Evolutionary conservation across 1,140 invertebrate species (phyloP).

Genomic region (Macrobrachium rosenbergii): DNA sequence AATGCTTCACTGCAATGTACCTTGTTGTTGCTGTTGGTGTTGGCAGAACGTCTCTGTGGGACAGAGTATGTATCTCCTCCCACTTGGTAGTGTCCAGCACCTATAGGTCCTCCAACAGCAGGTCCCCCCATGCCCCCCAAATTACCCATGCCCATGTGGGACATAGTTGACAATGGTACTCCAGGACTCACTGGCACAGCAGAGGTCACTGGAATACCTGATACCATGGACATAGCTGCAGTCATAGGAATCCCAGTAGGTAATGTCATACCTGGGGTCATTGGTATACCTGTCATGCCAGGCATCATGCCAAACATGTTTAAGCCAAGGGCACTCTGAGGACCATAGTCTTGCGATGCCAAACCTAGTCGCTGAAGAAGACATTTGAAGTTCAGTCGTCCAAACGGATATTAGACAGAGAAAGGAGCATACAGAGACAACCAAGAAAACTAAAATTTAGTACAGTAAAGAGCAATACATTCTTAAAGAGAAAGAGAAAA

Average conservation of each 20-base stretch:
- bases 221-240: conserved; percentile 22
- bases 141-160: conserved; percentile 32
- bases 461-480: not conserved
- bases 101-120: conserved; percentile 20
- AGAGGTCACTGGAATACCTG: conserved; percentile 17
- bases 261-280: conserved; percentile 23
- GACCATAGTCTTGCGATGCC: conserved; percentile 41
- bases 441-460: conserved; percentile 10
- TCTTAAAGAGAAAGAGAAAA: not conserved
- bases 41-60: conserved; percentile 46
- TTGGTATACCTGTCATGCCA: conserved; percentile 34
- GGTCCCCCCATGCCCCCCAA: conserved; percentile 27
- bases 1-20: not conserved
- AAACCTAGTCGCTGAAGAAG: conserved; percentile 56
- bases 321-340: conserved; percentile 52
- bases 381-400: conserved; percentile 25
- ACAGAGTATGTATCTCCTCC: conserved; percentile 59
- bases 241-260: conserved; percentile 40
- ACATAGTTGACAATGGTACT: conserved; percentile 24
- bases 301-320: conserved; percentile 56
- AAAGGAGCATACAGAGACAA: conserved; percentile 31
- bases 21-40: conserved; percentile 56
- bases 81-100: conserved; percentile 56
- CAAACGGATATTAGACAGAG: not conserved
- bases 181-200: conserved; percentile 41